These are phyloP conservation scores for Drosophila neotestacea DNA, from an alignment of 2,888 invertebrate genomes.

Conservation along the genomic window DNA sequence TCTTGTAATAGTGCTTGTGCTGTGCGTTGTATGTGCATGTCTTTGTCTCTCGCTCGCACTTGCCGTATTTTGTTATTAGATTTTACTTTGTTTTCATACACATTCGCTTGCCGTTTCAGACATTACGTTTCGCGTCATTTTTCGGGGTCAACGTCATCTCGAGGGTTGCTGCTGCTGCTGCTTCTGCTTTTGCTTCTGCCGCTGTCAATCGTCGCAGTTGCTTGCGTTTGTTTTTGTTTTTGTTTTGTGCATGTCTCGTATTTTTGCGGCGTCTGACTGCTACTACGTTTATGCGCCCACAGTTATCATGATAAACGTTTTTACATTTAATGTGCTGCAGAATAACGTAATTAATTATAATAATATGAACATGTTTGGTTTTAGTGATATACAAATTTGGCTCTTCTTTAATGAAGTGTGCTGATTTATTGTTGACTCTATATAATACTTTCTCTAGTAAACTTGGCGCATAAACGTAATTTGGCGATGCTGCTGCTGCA, in stretches of 20 bases:
- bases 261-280: constrained; percentile 41
- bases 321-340: too few relatives aligned
- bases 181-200: constrained; percentile 39
- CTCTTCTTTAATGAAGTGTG: too few relatives aligned
- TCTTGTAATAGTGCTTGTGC: constrained; percentile 15
- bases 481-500: constrained; percentile 45
- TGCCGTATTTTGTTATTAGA: constrained; percentile 69
- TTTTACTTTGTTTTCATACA: constrained; percentile 77
- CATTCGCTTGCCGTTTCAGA: constrained; percentile 74
- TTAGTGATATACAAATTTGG: too few relatives aligned
- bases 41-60: constrained; percentile 55
- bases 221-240: constrained; percentile 52
- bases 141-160: constrained; percentile 84
- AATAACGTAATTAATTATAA: too few relatives aligned
- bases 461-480: constrained; percentile 21
- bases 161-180: constrained; percentile 76
- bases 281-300: constrained; percentile 47
- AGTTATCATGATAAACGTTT: constrained; percentile 38
- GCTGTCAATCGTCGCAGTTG: constrained; percentile 61
- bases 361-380: too few relatives aligned
- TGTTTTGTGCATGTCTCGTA: constrained; percentile 55
- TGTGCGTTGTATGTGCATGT: constrained; percentile 9
- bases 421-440: too few relatives aligned
- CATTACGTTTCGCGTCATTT: constrained; percentile 77
- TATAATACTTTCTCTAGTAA: too few relatives aligned